Percentiles rank a stretch among this genome's conserved stretches.
Conservation (phyloP, 2,113 vertebrate species). For the Orthonyx spaldingii region DNA sequence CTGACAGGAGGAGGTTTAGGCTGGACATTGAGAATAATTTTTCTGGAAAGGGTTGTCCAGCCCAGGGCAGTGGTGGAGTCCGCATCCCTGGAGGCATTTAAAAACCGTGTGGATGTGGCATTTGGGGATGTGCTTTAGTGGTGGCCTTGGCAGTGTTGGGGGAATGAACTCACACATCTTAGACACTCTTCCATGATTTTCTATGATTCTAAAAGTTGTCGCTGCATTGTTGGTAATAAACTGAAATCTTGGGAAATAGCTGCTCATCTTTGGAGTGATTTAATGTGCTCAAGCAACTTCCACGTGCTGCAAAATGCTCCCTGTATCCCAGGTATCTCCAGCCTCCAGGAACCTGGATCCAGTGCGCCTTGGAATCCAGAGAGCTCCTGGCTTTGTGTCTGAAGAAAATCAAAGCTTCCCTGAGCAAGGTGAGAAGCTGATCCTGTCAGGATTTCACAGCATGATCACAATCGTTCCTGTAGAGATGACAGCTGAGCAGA, state of each 20-base stretch:
- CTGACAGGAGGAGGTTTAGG: not conserved
- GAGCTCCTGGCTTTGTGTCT: slow-evolving; percentile 94
- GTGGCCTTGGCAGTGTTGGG: not conserved
- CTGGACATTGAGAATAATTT: not conserved
- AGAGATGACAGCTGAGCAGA: not conserved
- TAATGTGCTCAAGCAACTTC: not conserved
- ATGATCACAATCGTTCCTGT: fast-evolving
- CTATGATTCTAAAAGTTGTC: not conserved
- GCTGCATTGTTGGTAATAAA: not conserved
- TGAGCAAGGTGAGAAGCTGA: slow-evolving; percentile 73
- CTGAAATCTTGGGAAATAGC: not conserved
- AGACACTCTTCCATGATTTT: not conserved
- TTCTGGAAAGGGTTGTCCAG: not conserved
- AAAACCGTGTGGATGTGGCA: not conserved
- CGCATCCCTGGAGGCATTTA: not conserved
- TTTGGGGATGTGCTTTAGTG: too few species aligned
- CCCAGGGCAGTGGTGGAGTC: not conserved
- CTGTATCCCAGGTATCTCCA: slow-evolving; percentile 83
- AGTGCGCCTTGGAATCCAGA: slow-evolving; percentile 91
- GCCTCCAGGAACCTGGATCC: slow-evolving; percentile 89
- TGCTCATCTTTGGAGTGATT: fast-evolving
- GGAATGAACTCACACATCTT: not conserved
- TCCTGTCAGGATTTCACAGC: not conserved
- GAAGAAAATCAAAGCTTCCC: slow-evolving; percentile 88
- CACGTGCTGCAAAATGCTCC: not conserved